Evolutionary conservation across 1,140 invertebrate species (phyloP).

Genomic region (Nasonia longicornis): DNA sequence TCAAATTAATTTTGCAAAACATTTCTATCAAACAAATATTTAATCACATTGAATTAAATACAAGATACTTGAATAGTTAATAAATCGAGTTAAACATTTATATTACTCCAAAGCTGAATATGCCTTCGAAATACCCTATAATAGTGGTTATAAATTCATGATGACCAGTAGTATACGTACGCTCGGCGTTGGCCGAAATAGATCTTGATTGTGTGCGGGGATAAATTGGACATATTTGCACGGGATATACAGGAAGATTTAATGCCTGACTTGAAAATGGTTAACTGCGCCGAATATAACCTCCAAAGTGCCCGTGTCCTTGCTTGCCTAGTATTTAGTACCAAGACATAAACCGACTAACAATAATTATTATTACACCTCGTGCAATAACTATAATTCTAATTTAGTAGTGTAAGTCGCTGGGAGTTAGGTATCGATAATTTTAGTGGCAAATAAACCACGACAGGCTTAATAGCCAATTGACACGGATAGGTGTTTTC

Average conservation of each 20-base stretch:
- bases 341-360: constrained; percentile 17
- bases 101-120: not conserved
- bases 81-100: too few relatives aligned
- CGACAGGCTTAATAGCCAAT: not conserved
- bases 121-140: not conserved
- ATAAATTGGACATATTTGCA: constrained; percentile 31
- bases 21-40: too few relatives aligned
- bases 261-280: constrained; percentile 27
- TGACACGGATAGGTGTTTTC: not conserved
- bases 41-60: too few relatives aligned
- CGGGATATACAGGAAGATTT: constrained; percentile 4
- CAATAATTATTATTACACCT: constrained; percentile 21
- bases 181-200: not conserved
- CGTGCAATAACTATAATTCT: constrained; percentile 1
- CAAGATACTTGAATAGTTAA: too few relatives aligned
- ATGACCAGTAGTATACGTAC: not conserved
- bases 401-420: constrained; percentile 7
- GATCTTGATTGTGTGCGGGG: constrained; percentile 19
- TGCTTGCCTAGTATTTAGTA: not conserved
- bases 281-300: constrained; percentile 18
- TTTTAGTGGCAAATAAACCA: not conserved
- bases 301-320: constrained; percentile 12
- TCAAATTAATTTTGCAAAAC: too few relatives aligned
- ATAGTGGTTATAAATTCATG: constrained; percentile 19
- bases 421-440: not conserved